These are phyloP conservation scores for Rotaria macrura DNA, from an alignment of 2,888 invertebrate species.

Conservation along the genomic window DNA sequence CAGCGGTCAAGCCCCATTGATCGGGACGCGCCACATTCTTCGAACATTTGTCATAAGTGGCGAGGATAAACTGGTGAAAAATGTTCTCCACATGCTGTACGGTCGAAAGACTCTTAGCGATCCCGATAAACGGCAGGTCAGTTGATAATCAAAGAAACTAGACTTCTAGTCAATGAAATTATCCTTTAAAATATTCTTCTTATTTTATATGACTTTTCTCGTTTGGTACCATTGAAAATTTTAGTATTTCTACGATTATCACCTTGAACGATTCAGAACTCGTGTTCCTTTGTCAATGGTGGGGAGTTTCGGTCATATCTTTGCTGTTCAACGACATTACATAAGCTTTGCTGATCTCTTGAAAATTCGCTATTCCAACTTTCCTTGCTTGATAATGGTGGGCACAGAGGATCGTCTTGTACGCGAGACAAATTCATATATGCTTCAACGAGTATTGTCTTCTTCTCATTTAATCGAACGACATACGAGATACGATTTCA, in stretches of 20 bases:
- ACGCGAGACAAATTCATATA: not conserved
- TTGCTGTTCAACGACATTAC: not conserved
- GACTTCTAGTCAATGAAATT: no score
- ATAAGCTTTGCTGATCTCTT: not conserved
- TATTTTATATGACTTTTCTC: not conserved
- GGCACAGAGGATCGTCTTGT: not conserved
- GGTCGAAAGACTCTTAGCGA: not conserved
- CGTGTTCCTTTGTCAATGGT: not conserved
- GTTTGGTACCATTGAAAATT: not conserved
- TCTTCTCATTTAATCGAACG: not conserved
- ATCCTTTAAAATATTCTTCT: no score
- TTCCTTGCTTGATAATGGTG: not conserved
- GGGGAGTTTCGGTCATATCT: not conserved
- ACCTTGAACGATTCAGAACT: not conserved
- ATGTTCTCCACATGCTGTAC: not conserved
- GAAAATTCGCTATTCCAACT: not conserved
- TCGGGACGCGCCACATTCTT: not conserved
- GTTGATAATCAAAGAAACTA: no score
- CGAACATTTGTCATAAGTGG: not conserved
- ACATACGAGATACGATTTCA: not conserved
- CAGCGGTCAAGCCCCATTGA: not conserved
- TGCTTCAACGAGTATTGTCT: not conserved
- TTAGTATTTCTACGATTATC: not conserved
- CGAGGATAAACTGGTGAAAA: not conserved
- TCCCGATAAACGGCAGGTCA: not conserved